Conservation (phyloP, 2,797 vertebrate genomes). For the Sebastes oblongus region DNA sequence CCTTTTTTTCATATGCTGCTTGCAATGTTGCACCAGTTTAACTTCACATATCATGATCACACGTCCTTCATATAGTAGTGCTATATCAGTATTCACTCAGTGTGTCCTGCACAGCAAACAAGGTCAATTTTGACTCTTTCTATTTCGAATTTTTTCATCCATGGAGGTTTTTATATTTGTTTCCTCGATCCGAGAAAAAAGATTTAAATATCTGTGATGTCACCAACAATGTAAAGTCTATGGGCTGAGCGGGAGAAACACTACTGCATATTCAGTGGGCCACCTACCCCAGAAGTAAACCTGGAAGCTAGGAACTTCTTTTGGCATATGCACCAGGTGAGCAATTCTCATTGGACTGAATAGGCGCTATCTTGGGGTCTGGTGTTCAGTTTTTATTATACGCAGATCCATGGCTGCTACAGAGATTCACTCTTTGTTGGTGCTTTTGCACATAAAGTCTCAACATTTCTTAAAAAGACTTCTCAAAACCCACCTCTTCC, state of each 20-base stretch:
- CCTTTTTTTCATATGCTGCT: background rate
- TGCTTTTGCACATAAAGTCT: background rate
- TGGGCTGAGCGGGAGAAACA: background rate
- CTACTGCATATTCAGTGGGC: background rate
- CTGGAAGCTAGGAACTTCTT: no score
- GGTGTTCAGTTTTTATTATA: background rate
- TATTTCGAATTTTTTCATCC: background rate
- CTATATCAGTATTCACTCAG: background rate
- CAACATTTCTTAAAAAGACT: background rate
- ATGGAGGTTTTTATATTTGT: background rate
- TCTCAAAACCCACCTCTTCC: no score
- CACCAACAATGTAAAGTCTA: background rate
- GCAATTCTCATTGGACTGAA: background rate
- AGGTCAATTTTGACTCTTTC: background rate
- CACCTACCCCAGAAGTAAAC: no score
- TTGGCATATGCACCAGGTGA: background rate
- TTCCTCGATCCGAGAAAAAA: background rate
- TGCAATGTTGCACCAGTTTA: background rate
- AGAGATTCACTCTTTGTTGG: background rate
- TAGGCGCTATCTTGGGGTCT: background rate
- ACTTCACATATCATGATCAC: background rate
- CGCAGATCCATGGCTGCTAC: background rate
- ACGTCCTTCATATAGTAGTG: background rate
- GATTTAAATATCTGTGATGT: rapidly evolving
- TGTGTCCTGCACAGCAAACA: background rate